Evolutionary conservation across 2,888 invertebrate genomes (phyloP), one percentile per base, ranked within the genome.

Genomic region (Drosophila percnosoma): DNA sequence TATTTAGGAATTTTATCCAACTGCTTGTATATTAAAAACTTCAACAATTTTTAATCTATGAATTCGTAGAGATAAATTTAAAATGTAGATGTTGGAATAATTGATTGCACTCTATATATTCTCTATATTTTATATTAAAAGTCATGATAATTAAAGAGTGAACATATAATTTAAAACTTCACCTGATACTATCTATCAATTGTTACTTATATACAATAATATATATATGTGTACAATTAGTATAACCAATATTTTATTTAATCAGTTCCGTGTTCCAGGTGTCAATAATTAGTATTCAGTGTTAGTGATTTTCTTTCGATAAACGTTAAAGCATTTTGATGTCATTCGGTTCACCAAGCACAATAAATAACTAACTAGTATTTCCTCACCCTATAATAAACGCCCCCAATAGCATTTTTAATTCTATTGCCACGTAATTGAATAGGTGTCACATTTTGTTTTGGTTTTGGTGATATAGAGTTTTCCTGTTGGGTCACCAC

Each of bases 351-450:
- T 66, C 70, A 60, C 67, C 68, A 48, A 36, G 24, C 48, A 59
- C 42, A 29, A 15, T 38, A 38, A 51, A 42, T 38, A 31, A 36
- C 2, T 5, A 11, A 27, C 27, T n/a, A 24, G 10, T 18, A 11
- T 8, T 57, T 42, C 3, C 15, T 15, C 42, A 21, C 11, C 4
- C 57, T 31, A 3, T 18, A 1, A 15, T 42, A 27, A 29, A 13
- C 73, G 49, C 38, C 29, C 10, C 10, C 21, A 76, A 78, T 69
- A 36, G 78, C 76, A 83, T 88, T 83, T 78, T 86, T 69, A 83
- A 86, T 86, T 29, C 4, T 31, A 42, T 10, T 68, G 10, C 29
- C 57, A 62, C 51, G 53, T 78, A 80, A 88, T 86, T 75, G 83
- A 75, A 70, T 48, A 61, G 80, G 83, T 72, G 68, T 70, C 65